Evolutionary conservation across 2,888 invertebrate genomes (phyloP), one percentile per base, ranked within the genome.

Genomic region (Reticulitermes lucifugus): DNA sequence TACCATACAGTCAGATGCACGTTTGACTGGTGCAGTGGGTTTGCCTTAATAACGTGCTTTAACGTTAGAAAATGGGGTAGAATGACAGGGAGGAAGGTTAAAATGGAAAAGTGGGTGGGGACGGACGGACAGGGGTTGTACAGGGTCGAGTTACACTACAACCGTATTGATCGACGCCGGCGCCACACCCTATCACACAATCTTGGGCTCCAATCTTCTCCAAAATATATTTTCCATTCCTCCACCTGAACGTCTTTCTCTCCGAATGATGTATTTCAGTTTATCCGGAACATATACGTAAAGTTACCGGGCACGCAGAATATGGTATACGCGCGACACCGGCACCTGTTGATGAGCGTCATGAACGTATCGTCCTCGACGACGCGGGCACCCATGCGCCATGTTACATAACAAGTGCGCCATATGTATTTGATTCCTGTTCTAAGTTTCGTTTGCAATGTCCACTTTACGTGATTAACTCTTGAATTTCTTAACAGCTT

Each of bases 261-360:
- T 55, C 55, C 12, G 4, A 14, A 55, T 55, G 55, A 18, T 18
- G 18, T 12, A 55, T 55, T 9, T 55, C 1, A 55, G 5, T 55
- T 18, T 18, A 55, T 12, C 9, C 55, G 18, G 55, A 1, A 55
- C 55, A 55, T 18, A 5, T 55, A 55, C 14, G 18, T 55, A 55
- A 1, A 12, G 46, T 46, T 46, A 14, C 14, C 18, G 55, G 18
- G 55, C 55, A 14, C 14, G 14, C 18, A 18, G 14, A 18, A 55
- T 10, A n/a, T 65, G 65, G n/a, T 0, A 65, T 65, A 25, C n/a
- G 65, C 73, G 25, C 73, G 73, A 35, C 73, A 41, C 35, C 41
- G 73, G 73, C 73, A 73, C 73, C 73, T 73, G 73, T 73, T 73
- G 73, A 73, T 73, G 73, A 41, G 70, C 29, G 73, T 73, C 35